Evolutionary conservation across 2,888 invertebrate genomes (phyloP).

Genomic region (Mesochorus sp.): DNA sequence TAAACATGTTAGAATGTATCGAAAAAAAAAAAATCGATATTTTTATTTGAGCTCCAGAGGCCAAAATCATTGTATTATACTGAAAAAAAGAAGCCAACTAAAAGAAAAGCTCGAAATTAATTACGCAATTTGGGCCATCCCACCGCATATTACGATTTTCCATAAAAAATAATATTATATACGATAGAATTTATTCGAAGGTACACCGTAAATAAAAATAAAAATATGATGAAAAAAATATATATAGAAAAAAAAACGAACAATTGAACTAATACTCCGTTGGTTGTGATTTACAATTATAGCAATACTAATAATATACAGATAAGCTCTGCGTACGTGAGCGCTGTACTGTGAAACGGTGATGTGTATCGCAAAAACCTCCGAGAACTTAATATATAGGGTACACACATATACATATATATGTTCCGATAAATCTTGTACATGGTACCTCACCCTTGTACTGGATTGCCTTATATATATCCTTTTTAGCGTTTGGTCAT

Average conservation of each 20-base stretch:
- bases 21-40: too few species aligned
- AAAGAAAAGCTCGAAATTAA: too few species aligned
- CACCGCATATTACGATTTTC: too few species aligned
- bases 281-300: slow-evolving; percentile 81
- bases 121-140: too few species aligned
- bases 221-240: slow-evolving; percentile 16
- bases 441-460: neutral
- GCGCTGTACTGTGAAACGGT: neutral
- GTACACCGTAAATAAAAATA: slow-evolving; percentile 1
- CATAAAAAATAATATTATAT: too few species aligned
- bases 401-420: neutral
- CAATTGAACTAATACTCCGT: slow-evolving; percentile 77
- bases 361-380: slow-evolving; percentile 11
- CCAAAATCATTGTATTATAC: too few species aligned
- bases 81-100: too few species aligned
- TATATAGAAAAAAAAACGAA: slow-evolving; percentile 10
- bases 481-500: slow-evolving; percentile 13
- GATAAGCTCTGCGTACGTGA: slow-evolving; percentile 18
- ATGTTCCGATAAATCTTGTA: slow-evolving; percentile 19
- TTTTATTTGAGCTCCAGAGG: too few species aligned
- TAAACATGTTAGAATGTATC: too few species aligned
- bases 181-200: neutral
- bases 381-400: neutral
- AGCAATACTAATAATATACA: slow-evolving; percentile 73
- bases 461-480: slow-evolving; percentile 19